Evolutionary conservation across 1,140 invertebrate species (phyloP), one percentile per base, ranked within the genome.

Genomic region (Scaptomyza graminum): DNA sequence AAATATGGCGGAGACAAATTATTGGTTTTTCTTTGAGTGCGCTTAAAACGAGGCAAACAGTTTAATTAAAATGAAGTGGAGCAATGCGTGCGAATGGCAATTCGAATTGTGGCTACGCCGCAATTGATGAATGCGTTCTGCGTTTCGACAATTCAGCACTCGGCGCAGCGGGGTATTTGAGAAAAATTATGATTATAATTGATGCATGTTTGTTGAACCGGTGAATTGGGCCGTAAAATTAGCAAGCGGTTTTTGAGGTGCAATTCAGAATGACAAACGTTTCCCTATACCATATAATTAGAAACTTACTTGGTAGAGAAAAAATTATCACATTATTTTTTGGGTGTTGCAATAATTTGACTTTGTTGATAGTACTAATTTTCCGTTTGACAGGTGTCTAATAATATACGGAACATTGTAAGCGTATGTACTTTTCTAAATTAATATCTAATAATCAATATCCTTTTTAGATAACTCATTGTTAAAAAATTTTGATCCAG

Each of bases 1-100:
- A 87, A 87, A 87, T 87, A 87, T 88, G 78, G 75, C 44, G 41
- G 82, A 88, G 78, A 88, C 74, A 87, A 88, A 88, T 88, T 87
- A 88, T 87, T 87, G 78, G 83, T 76, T 73, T 87, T 87, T 76
- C 74, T 79, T 69, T 75, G 82, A 85, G 81, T 72, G 70, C 67
- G 60, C 70, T 78, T 63, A 60, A 85, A 85, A 85, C 52, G 67
- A 80, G 71, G 64, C 63, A 66, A 78, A 76, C 76, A 71, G 81
- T 85, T 85, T 85, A 85, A 85, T 85, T 85, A 85, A 85, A 85
- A 85, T 77, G 55, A 70, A 85, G 76, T 77, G 77, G 69, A 78
- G 44, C 56, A 63, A 57, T 60, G 49, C 74, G 74, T 65, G 72
- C 54, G 70, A 78, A 59, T 77, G 64, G 73, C 60, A 72, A 70